A percentile compares a stretch with the other conserved stretches of the same genome.
phyloP scores from a whole-genome alignment of 2,888 invertebrate species.

The Dasysyrphus tricinctus region DNA sequence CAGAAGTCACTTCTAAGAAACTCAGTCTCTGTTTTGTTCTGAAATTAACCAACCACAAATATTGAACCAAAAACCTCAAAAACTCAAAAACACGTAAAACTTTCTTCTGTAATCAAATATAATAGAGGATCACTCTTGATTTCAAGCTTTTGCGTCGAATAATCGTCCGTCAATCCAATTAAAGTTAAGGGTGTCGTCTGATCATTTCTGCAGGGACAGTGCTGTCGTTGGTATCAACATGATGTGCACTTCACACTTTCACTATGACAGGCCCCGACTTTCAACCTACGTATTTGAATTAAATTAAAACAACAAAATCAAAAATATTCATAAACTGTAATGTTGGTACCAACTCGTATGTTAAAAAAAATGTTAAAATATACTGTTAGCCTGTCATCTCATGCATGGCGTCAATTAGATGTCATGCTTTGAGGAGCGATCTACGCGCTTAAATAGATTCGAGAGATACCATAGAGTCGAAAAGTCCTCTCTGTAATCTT shows the following conservation, averaged over 20 bases:
- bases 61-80: background rate
- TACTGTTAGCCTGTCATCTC: conserved; percentile 69
- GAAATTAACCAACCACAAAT: background rate
- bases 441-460: conserved; percentile 59
- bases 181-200: background rate
- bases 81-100: background rate
- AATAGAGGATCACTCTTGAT: conserved; percentile 36
- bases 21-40: too few species aligned
- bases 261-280: conserved; percentile 35
- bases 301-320: conserved; percentile 14
- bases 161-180: conserved; percentile 10
- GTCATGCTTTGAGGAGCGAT: conserved; percentile 57
- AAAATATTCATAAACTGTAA: background rate
- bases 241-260: conserved; percentile 61
- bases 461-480: conserved; percentile 24
- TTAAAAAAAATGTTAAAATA: conserved; percentile 17
- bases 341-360: too few species aligned
- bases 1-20: too few species aligned
- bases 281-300: conserved; percentile 17
- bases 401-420: conserved; percentile 73
- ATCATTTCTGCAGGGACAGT: conserved; percentile 6
- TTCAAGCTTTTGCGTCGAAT: conserved; percentile 34
- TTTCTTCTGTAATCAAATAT: conserved; percentile 9
- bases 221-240: background rate
- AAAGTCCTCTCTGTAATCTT: conserved; percentile 49